These are phyloP conservation scores for Cephus pulcher DNA, from an alignment of 2,888 invertebrate species.

Conservation along the genomic window DNA sequence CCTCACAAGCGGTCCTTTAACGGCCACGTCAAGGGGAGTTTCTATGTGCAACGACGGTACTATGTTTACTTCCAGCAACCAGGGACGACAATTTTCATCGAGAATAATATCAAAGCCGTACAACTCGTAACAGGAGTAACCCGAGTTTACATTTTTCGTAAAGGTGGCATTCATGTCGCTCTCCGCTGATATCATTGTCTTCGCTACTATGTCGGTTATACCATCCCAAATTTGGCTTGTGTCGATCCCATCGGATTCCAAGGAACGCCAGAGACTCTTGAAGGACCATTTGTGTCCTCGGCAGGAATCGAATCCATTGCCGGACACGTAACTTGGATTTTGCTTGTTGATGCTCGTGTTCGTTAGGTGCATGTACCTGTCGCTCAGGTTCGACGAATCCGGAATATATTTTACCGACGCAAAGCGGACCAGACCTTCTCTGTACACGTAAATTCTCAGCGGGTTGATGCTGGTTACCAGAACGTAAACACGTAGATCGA, in stretches of 20 bases:
- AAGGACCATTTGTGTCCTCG: constrained; percentile 90
- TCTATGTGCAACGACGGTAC: constrained; percentile 86
- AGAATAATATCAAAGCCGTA: constrained; percentile 95
- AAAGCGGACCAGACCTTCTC: constrained; percentile 93
- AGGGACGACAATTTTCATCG: constrained; percentile 89
- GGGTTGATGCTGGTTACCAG: constrained; percentile 94
- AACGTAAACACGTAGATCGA: constrained; percentile 94
- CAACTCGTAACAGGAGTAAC: constrained; percentile 90
- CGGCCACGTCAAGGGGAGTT: constrained; percentile 85
- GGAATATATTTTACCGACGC: constrained; percentile 89
- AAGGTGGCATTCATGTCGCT: constrained; percentile 78
- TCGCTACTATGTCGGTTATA: constrained; percentile 88
- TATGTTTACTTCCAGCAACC: constrained; percentile 88
- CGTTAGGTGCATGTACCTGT: constrained; percentile 89
- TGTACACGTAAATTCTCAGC: constrained; percentile 90
- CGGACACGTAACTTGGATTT: constrained; percentile 84
- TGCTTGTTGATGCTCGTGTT: constrained; percentile 90
- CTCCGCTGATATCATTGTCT: constrained; percentile 89
- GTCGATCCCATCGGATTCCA: constrained; percentile 78
- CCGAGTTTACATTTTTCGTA: constrained; percentile 78
- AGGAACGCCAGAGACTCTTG: constrained; percentile 78
- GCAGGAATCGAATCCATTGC: constrained; percentile 89
- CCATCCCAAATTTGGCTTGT: constrained; percentile 81
- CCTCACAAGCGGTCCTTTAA: constrained; percentile 89
- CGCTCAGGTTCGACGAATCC: constrained; percentile 77